These are phyloP conservation scores for Mantis religiosa DNA, from an alignment of 2,888 invertebrate genomes.

Conservation along the genomic window DNA sequence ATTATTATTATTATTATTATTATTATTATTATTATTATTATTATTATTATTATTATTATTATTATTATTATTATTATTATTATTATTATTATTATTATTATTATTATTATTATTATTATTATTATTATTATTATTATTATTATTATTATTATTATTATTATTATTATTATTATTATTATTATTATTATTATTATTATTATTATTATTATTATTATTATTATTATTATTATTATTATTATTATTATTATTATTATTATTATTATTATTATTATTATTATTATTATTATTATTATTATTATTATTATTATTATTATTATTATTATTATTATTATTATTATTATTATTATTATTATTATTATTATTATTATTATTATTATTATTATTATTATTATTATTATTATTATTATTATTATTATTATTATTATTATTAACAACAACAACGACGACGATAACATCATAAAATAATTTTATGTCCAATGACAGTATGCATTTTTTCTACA, in stretches of 20 bases:
- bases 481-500: too few species aligned
- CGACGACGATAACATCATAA: too few species aligned
- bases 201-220: not conserved
- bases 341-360: not conserved
- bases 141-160: too few species aligned
- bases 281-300: not conserved
- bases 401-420: not conserved
- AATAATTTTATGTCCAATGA: not conserved
- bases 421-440: not conserved
- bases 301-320: not conserved
- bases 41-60: too few species aligned
- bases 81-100: too few species aligned
- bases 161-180: too few species aligned
- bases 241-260: not conserved
- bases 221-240: not conserved
- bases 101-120: too few species aligned
- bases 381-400: not conserved
- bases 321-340: not conserved
- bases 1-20: too few species aligned
- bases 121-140: too few species aligned
- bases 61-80: too few species aligned
- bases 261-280: not conserved
- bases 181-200: too few species aligned
- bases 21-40: too few species aligned
- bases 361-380: not conserved